Evolutionary conservation across 2,113 vertebrate genomes (phyloP).

Genomic region (Acinonyx jubatus): DNA sequence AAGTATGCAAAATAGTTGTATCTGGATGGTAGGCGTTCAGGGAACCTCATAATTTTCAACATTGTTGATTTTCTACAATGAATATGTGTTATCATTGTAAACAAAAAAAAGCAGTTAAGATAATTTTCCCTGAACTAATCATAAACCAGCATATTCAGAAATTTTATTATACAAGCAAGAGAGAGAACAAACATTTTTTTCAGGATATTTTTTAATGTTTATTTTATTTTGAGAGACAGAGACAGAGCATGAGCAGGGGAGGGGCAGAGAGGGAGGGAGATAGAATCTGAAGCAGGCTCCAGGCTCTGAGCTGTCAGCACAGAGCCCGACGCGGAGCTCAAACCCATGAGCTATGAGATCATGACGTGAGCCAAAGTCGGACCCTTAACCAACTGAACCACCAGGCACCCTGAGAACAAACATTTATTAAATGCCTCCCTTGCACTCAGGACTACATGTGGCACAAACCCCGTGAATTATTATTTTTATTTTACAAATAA

Average conservation of each 20-base stretch:
- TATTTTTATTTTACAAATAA: conserved; percentile 31
- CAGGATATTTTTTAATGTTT: too few species aligned
- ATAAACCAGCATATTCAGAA: conserved; percentile 8
- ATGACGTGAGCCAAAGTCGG: too few species aligned
- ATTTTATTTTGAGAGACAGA: too few species aligned
- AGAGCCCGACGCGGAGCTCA: too few species aligned
- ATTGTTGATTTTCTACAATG: neutral
- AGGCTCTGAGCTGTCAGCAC: too few species aligned
- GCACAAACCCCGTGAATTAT: neutral
- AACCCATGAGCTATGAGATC: too few species aligned
- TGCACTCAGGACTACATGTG: neutral
- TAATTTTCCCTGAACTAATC: neutral
- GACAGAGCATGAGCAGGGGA: too few species aligned
- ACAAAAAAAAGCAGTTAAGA: neutral
- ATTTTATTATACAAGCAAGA: conserved; percentile 18
- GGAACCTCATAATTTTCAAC: neutral
- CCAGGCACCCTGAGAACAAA: neutral
- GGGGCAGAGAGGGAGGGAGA: too few species aligned
- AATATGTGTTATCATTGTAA: conserved; percentile 39
- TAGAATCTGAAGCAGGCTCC: too few species aligned
- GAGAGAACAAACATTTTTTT: neutral
- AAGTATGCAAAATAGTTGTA: neutral
- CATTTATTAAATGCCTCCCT: conserved; percentile 3
- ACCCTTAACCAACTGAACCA: too few species aligned
- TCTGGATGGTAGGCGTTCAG: neutral